A percentile compares a stretch with the other conserved stretches of the same genome.
Conservation (phyloP, 2,113 vertebrate genomes). For the Dasypus novemcinctus region DNA sequence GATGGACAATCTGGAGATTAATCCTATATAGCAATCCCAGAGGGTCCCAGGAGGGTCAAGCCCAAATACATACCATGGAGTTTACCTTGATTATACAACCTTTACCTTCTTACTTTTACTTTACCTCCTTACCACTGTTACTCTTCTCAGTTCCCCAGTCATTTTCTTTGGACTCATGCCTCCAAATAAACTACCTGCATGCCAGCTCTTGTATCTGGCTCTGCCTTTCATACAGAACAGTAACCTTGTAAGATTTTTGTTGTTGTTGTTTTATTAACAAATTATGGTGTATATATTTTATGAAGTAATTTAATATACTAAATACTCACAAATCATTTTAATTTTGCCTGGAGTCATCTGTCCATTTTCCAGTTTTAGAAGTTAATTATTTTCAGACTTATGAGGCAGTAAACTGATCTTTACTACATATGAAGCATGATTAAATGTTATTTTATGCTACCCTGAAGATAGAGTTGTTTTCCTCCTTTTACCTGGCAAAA, state of each 20-base stretch:
- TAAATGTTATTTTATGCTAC: background rate
- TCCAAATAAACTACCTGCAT: background rate
- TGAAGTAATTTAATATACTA: slow-evolving; percentile 57
- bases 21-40: background rate
- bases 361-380: slow-evolving; percentile 24
- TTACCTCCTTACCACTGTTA: background rate
- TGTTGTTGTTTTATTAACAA: slow-evolving; percentile 35
- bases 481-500: background rate
- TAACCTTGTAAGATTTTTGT: background rate
- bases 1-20: background rate
- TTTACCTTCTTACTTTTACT: no score
- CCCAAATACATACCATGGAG: background rate
- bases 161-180: background rate
- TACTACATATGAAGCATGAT: background rate
- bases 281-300: slow-evolving; percentile 65
- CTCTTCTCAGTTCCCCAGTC: background rate
- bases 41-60: background rate
- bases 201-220: background rate
- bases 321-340: slow-evolving; percentile 46
- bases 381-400: slow-evolving; percentile 65
- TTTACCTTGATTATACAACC: background rate
- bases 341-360: slow-evolving; percentile 66
- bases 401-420: slow-evolving; percentile 9
- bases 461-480: background rate
- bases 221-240: background rate